Percentiles rank a stretch among this genome's conserved stretches.
Evolutionary conservation across 2,113 vertebrate genomes (phyloP).

Genomic region (Etia nguti): DNA sequence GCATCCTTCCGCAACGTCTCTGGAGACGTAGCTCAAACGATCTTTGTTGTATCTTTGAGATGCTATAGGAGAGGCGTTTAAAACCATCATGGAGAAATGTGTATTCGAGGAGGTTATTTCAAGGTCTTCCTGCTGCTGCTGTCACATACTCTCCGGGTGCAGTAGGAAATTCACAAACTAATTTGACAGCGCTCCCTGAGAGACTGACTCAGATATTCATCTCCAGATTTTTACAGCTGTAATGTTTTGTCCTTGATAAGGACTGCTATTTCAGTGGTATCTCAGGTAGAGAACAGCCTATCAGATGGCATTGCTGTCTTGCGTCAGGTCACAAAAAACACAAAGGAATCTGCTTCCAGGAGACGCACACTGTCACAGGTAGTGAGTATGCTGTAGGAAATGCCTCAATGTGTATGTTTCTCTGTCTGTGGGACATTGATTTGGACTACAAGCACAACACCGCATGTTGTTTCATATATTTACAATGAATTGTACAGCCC

Average conservation of each 20-base stretch:
- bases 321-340: neutral
- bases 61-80: neutral
- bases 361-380: neutral
- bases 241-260: slow-evolving; percentile 6
- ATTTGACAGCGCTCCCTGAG: slow-evolving; percentile 21
- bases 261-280: neutral
- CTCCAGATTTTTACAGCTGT: neutral
- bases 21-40: neutral
- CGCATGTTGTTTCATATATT: neutral
- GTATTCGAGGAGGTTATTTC: slow-evolving; percentile 5
- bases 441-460: neutral
- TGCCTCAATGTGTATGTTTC: neutral
- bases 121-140: slow-evolving; percentile 9
- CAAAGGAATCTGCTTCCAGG: neutral
- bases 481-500: neutral
- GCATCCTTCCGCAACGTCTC: neutral
- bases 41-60: neutral
- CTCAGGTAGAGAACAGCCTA: neutral
- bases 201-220: slow-evolving; percentile 2
- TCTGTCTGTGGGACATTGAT: neutral
- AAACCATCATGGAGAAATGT: neutral
- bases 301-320: slow-evolving; percentile 20
- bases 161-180: neutral
- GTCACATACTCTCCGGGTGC: neutral
- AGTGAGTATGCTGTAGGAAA: neutral